Base-by-base conservation (phyloP, 2,797 vertebrate species). In the Sebastiscus tertius region DNA sequence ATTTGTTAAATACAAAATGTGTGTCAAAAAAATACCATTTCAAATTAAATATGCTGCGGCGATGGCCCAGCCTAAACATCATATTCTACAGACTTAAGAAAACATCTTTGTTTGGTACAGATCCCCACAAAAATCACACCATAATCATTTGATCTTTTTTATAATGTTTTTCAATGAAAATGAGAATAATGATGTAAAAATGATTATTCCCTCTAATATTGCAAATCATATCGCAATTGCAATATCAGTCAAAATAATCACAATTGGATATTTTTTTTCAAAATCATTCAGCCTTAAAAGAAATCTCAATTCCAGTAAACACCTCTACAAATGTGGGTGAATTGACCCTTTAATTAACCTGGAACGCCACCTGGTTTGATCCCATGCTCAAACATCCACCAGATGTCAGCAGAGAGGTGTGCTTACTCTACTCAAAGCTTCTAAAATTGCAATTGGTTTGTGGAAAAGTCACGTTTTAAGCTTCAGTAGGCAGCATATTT, bases 351-450 rank as follows among this genome's bases (percentile, higher is more conserved):
- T 26, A 39, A 59, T 8, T 24, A 59, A 5, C 16, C 13, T n/a
- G 54, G 26, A 12, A 8, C 9, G 4, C 18, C 8, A 6, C 39
- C 39, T 42, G 39, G 8, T 14, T 56, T 73, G 31, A 11, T 27
- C 11, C 31, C 39, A 42, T 16, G 1, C 11, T 67, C 36, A 72
- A 20, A 33, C 3, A 6, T 42, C 81, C 81, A 83, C 77, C 13
- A 75, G 81, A 31, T 67, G 81, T 29, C 81, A 72, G 66, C 78
- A 68, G 49, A 42, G 65, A 58, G 14, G 2, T 1, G 14, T 5
- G 7, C 6, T 33, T 2, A 9, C 8, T 54, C 6, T 4, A 14
- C 13, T 54, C 24, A n/a, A 31, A 33, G 55, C 26, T 5, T 54
- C 66, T 5, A 2, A 20, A n/a, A 31, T 33, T 33, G 20, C 6